phyloP scores from a whole-genome alignment of 2,113 vertebrate species.

The Meriones unguiculatus region DNA sequence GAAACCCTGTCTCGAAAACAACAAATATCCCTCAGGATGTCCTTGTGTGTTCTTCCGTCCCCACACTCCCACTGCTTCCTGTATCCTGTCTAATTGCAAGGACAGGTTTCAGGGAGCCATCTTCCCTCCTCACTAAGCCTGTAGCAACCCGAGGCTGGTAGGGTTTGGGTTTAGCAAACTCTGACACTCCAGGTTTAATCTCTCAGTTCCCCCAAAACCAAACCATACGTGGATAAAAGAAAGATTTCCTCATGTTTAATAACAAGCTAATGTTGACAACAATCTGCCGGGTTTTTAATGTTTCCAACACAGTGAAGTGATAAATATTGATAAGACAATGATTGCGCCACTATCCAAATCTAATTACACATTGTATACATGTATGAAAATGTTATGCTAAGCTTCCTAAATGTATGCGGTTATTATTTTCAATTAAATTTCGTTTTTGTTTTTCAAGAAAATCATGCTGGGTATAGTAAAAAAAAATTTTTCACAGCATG shows the following conservation, averaged over 20 bases:
- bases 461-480: background rate
- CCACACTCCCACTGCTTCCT: background rate
- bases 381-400: background rate
- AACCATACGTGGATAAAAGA: background rate
- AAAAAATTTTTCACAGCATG: background rate
- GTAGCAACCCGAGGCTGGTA: background rate
- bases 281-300: background rate
- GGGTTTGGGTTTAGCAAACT: background rate
- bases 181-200: background rate
- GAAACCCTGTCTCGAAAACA: too few species aligned
- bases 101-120: background rate
- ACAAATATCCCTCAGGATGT: background rate
- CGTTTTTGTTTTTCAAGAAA: background rate
- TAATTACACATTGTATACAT: background rate
- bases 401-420: background rate
- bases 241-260: background rate
- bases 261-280: background rate
- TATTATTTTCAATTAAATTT: background rate
- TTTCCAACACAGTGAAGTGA: background rate
- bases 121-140: background rate
- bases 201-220: background rate
- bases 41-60: background rate
- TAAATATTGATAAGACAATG: background rate
- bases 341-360: background rate
- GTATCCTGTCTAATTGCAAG: background rate